Evolutionary conservation across 2,888 invertebrate species (phyloP), one percentile per base, ranked within the genome.

Genomic region (Amblyjoppa proteus): DNA sequence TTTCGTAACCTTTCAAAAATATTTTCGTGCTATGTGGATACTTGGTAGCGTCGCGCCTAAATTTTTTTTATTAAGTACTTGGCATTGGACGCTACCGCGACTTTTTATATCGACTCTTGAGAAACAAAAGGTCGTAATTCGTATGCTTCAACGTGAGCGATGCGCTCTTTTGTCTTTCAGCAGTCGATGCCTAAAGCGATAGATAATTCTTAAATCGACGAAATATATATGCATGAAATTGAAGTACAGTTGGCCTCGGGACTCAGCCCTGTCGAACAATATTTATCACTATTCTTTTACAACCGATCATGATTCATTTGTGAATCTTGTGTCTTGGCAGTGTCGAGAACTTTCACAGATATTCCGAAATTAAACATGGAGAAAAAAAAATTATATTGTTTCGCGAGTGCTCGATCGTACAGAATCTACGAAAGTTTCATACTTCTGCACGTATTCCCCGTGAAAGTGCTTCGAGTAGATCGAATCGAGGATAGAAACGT

Each of bases 321-420:
- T 73, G 76, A 84, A 84, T 84, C 79, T 75, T 64, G 49, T 61
- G 28, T 31, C 77, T 84, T 81, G 84, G 84, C 84, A 84, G 84
- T 84, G 84, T 76, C 80, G 74, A 49, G 76, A 84, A 81, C 76
- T 81, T 84, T 84, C 84, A 77, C 81, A 73, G 41, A 80, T 61
- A 58, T 81, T 80, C 25, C 56, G 49, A 64, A 79, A 66, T 45
- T 53, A 64, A 75, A 51, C 64, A 58, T 74, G 28, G 13, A 61
- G 28, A 61, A 61, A 61, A 6, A 7, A 31, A 34, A 31, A 31
- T 11, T 2, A 31, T 41, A 13, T 56, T 31, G 25, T 13, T 3
- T 56, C 56, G 56, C 56, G 20, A 38, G 20, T 41, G n/a, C 13
- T 38, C 34, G 53, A 45, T 56, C 38, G 20, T 25, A 68, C 41